Conservation (phyloP, 30 jellyfish, hydroid and myxozoan species). For the Cassiopea xamachana region DNA sequence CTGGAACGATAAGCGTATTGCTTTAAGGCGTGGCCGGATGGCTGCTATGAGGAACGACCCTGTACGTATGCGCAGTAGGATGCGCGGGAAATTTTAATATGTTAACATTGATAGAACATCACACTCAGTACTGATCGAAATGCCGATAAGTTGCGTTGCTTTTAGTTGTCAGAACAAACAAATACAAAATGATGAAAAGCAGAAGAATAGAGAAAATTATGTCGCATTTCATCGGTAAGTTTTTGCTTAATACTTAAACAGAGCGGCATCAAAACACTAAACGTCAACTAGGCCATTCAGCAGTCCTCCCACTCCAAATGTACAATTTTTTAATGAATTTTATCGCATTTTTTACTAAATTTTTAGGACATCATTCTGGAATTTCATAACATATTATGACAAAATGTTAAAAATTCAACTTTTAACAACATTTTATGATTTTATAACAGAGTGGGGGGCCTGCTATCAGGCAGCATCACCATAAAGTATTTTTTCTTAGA, state of each 20-base stretch:
- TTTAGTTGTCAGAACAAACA: background rate
- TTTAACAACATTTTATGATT: no score
- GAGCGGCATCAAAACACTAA: background rate
- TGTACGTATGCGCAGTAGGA: slow-evolving; percentile 45
- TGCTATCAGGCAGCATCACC: background rate
- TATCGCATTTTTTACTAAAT: no score
- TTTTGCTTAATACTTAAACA: background rate
- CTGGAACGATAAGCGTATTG: slow-evolving; percentile 31
- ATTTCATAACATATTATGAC: no score
- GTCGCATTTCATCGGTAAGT: slow-evolving; percentile 19
- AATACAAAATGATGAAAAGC: background rate
- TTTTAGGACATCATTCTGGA: no score
- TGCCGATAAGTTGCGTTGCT: slow-evolving; percentile 2
- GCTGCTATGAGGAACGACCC: slow-evolving; percentile 13
- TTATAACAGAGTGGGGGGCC: no score
- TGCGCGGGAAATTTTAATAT: slow-evolving; percentile 12
- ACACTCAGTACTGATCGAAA: background rate
- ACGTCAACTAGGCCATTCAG: background rate
- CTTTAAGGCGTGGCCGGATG: slow-evolving; percentile 38
- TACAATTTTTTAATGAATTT: no score
- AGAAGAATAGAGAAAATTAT: background rate
- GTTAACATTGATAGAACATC: background rate
- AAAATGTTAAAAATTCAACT: no score
- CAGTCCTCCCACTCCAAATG: no score
- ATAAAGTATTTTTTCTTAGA: background rate